Conservation (phyloP, 2,888 invertebrate genomes). For the Parelbella ahira region DNA sequence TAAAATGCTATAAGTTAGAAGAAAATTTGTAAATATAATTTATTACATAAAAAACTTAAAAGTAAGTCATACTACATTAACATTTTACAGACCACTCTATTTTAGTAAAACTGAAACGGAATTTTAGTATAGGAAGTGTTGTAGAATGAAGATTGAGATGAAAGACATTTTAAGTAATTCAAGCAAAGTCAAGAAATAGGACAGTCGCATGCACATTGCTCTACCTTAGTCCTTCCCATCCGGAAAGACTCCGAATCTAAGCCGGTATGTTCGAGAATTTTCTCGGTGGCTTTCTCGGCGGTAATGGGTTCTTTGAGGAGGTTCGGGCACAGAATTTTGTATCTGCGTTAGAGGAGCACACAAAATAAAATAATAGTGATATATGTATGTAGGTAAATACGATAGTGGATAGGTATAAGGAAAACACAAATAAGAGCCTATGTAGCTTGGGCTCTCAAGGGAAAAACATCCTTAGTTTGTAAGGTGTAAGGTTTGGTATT, state of each 20-base stretch:
- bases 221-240: conserved; percentile 97
- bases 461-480: conserved; percentile 44
- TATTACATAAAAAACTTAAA: too few relatives aligned
- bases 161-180: conserved; percentile 20
- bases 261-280: conserved; percentile 90
- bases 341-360: conserved; percentile 87
- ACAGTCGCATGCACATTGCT: conserved; percentile 34
- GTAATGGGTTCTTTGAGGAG: conserved; percentile 86
- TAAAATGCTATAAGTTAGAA: not conserved
- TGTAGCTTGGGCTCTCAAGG: conserved; percentile 59
- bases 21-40: too few relatives aligned
- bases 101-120: conserved; percentile 21
- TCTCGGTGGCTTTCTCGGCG: conserved; percentile 88
- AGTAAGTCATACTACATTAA: too few relatives aligned
- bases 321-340: conserved; percentile 99
- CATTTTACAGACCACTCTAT: too few relatives aligned
- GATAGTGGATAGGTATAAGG: conserved; percentile 40
- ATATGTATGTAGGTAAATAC: conserved; percentile 37
- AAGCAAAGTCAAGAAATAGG: conserved; percentile 27
- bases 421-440: conserved; percentile 54
- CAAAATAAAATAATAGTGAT: conserved; percentile 55
- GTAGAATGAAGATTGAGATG: conserved; percentile 21
- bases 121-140: conserved; percentile 20
- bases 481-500: conserved; percentile 36
- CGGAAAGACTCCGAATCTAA: conserved; percentile 97